Conservation (phyloP, 2,888 invertebrate genomes). For the Lithophane socia region DNA sequence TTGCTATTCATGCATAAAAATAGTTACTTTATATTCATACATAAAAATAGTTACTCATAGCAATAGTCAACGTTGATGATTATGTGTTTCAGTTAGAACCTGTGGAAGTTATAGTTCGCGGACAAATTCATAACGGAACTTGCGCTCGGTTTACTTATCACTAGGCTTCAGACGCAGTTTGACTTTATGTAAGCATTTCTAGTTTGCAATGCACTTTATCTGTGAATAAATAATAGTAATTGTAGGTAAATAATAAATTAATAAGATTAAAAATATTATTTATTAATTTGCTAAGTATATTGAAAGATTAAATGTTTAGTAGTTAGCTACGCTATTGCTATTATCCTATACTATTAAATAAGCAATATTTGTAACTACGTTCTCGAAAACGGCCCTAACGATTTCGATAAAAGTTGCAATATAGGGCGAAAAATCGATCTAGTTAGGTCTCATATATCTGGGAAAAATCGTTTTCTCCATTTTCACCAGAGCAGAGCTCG, state of each 20-base stretch:
- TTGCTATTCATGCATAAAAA: not conserved
- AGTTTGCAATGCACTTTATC: constrained; percentile 37
- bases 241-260: not conserved
- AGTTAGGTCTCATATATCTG: no score
- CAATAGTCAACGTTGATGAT: constrained; percentile 29
- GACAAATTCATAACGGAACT: constrained; percentile 68
- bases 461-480: no score
- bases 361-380: no score
- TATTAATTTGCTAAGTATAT: not conserved
- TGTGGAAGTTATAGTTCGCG: constrained; percentile 62
- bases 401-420: no score
- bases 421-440: no score
- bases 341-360: no score
- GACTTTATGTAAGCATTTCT: constrained; percentile 44
- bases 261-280: not conserved
- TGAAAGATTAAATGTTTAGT: not conserved
- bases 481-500: no score
- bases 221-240: constrained; percentile 9
- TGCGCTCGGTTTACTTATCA: constrained; percentile 65
- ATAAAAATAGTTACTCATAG: constrained; percentile 1
- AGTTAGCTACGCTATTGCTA: not conserved
- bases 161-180: constrained; percentile 60
- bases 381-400: no score
- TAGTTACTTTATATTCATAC: not conserved
- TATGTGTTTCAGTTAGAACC: constrained; percentile 58